Conservation (phyloP, 2,113 vertebrate species). For the Strix uralensis region DNA sequence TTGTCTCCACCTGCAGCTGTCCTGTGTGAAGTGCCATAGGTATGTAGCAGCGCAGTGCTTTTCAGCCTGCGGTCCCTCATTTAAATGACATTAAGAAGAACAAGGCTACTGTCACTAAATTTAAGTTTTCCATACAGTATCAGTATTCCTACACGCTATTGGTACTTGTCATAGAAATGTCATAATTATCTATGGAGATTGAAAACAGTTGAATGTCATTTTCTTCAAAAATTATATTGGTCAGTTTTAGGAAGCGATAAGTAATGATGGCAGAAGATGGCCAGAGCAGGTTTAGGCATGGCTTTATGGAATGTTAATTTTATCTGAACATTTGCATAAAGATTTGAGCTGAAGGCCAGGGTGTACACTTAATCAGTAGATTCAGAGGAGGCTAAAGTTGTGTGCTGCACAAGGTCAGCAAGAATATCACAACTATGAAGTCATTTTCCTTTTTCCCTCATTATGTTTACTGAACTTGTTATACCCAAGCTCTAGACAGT, state of each 20-base stretch:
- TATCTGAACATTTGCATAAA: background rate
- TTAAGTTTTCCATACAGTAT: accelerated
- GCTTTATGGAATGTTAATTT: conserved; percentile 3
- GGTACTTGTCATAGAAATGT: background rate
- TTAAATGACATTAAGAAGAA: background rate
- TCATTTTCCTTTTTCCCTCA: background rate
- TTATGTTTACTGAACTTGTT: background rate
- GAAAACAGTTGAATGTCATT: background rate
- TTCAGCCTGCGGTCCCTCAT: background rate
- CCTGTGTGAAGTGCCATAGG: background rate
- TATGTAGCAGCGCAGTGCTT: background rate
- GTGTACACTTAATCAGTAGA: background rate
- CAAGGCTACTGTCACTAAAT: background rate
- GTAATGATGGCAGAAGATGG: background rate
- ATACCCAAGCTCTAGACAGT: background rate
- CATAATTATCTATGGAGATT: background rate
- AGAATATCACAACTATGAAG: background rate
- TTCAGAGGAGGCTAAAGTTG: background rate
- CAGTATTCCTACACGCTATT: accelerated
- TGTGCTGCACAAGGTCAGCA: background rate
- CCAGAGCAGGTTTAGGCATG: background rate
- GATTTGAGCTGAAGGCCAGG: background rate
- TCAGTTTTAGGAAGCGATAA: background rate
- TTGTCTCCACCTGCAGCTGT: background rate
- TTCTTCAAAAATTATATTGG: background rate